A percentile compares a stretch with the other conserved stretches of the same genome.
Conservation (phyloP, 2,888 invertebrate genomes). For the Macropis europaea region DNA sequence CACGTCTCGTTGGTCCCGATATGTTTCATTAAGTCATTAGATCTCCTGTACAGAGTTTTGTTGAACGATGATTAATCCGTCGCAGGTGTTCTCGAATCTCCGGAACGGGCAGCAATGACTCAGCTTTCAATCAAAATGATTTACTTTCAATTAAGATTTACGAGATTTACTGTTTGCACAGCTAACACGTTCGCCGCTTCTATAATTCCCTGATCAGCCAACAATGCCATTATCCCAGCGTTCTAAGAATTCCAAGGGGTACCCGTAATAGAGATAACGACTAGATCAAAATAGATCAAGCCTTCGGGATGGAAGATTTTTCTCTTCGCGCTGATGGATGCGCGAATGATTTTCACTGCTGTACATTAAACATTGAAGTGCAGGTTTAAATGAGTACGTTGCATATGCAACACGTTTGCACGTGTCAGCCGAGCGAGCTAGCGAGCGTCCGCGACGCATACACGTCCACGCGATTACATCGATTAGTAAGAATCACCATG, state of each 20-base stretch:
- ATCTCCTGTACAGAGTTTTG: not conserved
- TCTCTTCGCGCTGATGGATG: too few species aligned
- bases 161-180: not conserved
- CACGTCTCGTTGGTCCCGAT: not conserved
- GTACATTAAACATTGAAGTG: too few species aligned
- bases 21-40: not conserved
- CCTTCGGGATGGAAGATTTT: too few species aligned
- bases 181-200: not conserved
- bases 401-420: slow-evolving; percentile 18
- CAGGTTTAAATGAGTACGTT: too few species aligned
- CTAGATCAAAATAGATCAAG: too few species aligned
- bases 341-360: too few species aligned
- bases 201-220: too few species aligned
- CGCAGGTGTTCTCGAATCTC: slow-evolving; percentile 33
- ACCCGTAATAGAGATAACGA: too few species aligned
- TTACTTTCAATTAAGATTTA: not conserved
- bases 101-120: slow-evolving; percentile 18
- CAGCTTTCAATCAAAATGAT: not conserved
- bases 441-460: slow-evolving; percentile 7
- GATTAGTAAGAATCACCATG: slow-evolving; percentile 73
- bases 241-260: too few species aligned
- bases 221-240: too few species aligned
- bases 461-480: slow-evolving; percentile 65
- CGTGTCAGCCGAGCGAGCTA: too few species aligned
- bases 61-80: slow-evolving; percentile 23